Percentiles rank a stretch among this genome's conserved stretches.
Evolutionary conservation across 2,113 vertebrate genomes (phyloP).

Genomic region (Plecotus auritus): DNA sequence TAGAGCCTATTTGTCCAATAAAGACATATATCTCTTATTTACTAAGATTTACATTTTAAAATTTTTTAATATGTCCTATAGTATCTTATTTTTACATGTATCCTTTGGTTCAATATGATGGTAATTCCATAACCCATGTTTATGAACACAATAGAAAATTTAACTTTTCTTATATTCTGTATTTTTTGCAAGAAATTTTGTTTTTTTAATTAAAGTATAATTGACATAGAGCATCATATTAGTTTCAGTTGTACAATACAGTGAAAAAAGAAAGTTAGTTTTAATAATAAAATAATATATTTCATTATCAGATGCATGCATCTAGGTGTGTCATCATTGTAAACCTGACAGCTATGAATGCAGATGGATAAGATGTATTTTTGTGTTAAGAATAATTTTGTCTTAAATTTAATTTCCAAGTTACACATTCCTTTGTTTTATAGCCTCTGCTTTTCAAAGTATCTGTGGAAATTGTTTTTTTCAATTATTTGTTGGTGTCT

Average conservation of each 20-base stretch:
- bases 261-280: neutral
- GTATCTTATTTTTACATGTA: neutral
- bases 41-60: slow-evolving; percentile 18
- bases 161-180: neutral
- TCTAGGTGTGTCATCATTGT: neutral
- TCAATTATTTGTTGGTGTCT: slow-evolving; percentile 73
- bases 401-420: slow-evolving; percentile 44
- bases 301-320: neutral
- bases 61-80: neutral
- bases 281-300: neutral
- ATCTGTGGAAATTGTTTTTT: slow-evolving; percentile 53
- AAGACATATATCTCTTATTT: neutral
- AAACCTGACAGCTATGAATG: neutral
- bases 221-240: neutral
- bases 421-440: slow-evolving; percentile 23
- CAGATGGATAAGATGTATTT: neutral
- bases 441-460: slow-evolving; percentile 46
- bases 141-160: neutral
- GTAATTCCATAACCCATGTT: neutral
- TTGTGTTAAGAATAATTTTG: slow-evolving; percentile 36
- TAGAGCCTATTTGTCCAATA: neutral
- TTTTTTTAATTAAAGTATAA: neutral
- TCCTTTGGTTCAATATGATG: neutral
- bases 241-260: neutral
- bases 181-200: neutral